Conservation (phyloP, 2,888 invertebrate species). For the Lasioglossum calceatum region DNA sequence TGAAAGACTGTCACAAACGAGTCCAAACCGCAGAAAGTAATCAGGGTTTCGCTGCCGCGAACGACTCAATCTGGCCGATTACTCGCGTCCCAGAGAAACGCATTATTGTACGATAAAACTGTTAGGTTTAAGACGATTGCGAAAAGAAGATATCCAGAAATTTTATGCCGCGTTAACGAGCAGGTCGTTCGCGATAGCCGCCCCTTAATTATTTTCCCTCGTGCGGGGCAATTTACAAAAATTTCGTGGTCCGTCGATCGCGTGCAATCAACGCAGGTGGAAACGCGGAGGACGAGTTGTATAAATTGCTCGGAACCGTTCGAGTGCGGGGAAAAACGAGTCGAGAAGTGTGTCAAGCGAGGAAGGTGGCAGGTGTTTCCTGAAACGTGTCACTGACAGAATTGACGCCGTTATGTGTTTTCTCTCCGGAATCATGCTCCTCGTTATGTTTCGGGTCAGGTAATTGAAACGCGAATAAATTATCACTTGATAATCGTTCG, state of each 20-base stretch:
- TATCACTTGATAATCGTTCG: background rate
- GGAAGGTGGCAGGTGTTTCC: background rate
- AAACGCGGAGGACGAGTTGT: background rate
- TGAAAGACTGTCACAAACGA: background rate
- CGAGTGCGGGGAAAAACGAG: background rate
- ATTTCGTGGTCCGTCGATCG: background rate
- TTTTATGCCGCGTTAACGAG: slow-evolving; percentile 11
- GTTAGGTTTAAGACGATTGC: background rate
- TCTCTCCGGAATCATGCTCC: background rate
- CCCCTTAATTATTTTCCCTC: background rate
- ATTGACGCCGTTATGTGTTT: background rate
- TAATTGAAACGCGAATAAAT: background rate
- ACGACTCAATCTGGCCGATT: background rate
- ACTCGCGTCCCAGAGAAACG: background rate
- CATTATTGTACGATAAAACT: background rate
- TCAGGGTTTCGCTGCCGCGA: background rate
- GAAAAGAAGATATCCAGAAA: background rate
- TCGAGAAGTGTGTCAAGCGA: background rate
- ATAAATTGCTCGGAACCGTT: background rate
- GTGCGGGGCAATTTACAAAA: background rate
- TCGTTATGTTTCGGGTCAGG: background rate
- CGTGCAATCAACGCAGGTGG: slow-evolving; percentile 8
- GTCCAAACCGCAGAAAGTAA: background rate
- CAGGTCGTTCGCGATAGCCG: background rate
- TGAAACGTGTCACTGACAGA: background rate